A percentile compares a stretch with the other conserved stretches of the same genome.
Evolutionary conservation across 2,888 invertebrate species (phyloP).

Genomic region (Trachelus stipa): DNA sequence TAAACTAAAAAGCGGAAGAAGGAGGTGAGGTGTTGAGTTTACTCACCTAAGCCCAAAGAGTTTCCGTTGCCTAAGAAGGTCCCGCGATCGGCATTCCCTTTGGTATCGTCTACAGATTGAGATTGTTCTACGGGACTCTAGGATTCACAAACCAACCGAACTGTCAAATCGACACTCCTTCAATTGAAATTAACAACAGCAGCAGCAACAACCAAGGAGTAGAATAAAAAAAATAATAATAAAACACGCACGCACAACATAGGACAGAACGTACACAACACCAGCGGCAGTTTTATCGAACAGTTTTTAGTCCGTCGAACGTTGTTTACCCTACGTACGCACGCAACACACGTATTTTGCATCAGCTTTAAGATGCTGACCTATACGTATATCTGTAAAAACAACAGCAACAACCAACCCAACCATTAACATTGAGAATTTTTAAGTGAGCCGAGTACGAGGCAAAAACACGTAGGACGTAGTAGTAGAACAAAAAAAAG

Average conservation of each 20-base stretch:
- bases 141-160: constrained; percentile 61
- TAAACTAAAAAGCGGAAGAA: background rate
- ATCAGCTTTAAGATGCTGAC: constrained; percentile 25
- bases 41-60: constrained; percentile 64
- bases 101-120: constrained; percentile 62
- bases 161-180: constrained; percentile 60
- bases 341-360: constrained; percentile 8
- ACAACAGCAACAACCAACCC: constrained; percentile 59
- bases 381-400: constrained; percentile 67
- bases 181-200: constrained; percentile 39
- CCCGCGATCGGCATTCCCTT: constrained; percentile 58
- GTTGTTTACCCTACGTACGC: background rate
- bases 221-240: constrained; percentile 44
- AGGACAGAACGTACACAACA: constrained; percentile 35
- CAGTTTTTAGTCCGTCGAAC: constrained; percentile 42
- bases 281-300: constrained; percentile 56
- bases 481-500: constrained; percentile 31
- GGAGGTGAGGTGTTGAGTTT: constrained; percentile 33
- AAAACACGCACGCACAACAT: constrained; percentile 29
- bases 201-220: constrained; percentile 30
- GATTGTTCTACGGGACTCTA: constrained; percentile 63
- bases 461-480: constrained; percentile 30
- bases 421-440: constrained; percentile 53
- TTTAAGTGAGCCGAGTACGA: constrained; percentile 32
- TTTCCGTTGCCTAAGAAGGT: constrained; percentile 62